phyloP scores from a whole-genome alignment of 2,888 invertebrate species.

The Chorisops tibialis region DNA sequence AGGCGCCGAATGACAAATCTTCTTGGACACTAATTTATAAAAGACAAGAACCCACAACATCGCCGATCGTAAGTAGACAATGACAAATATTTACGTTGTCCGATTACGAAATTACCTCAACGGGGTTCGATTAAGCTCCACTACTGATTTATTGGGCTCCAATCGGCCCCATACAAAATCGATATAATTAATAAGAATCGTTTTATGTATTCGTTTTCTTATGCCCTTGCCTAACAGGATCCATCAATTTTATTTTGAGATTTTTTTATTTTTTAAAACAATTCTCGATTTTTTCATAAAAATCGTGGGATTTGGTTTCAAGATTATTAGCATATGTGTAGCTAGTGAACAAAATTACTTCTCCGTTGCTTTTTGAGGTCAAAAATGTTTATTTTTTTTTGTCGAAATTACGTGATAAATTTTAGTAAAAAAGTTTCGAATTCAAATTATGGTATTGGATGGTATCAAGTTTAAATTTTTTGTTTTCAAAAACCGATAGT shows the following conservation, averaged over 20 bases:
- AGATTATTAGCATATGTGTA: too few relatives aligned
- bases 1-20: slow-evolving; percentile 15
- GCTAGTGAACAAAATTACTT: too few relatives aligned
- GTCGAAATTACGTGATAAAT: too few relatives aligned
- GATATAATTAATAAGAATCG: neutral
- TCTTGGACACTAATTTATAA: slow-evolving; percentile 19
- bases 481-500: too few relatives aligned
- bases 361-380: too few relatives aligned
- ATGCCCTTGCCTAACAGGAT: slow-evolving; percentile 8
- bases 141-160: slow-evolving; percentile 24
- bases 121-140: slow-evolving; percentile 12
- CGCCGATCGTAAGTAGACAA: slow-evolving; percentile 11
- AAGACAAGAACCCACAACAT: neutral
- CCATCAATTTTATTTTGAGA: slow-evolving; percentile 12
- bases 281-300: too few relatives aligned
- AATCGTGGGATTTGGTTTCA: too few relatives aligned
- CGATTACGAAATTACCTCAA: slow-evolving; percentile 21
- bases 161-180: slow-evolving; percentile 4
- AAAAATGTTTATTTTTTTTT: too few relatives aligned
- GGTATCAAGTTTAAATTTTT: too few relatives aligned
- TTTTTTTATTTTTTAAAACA: neutral
- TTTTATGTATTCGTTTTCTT: neutral
- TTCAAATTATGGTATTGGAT: too few relatives aligned
- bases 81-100: slow-evolving; percentile 18
- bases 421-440: too few relatives aligned